phyloP scores from a whole-genome alignment of 2,797 vertebrate genomes.

The Sylvia borin region DNA sequence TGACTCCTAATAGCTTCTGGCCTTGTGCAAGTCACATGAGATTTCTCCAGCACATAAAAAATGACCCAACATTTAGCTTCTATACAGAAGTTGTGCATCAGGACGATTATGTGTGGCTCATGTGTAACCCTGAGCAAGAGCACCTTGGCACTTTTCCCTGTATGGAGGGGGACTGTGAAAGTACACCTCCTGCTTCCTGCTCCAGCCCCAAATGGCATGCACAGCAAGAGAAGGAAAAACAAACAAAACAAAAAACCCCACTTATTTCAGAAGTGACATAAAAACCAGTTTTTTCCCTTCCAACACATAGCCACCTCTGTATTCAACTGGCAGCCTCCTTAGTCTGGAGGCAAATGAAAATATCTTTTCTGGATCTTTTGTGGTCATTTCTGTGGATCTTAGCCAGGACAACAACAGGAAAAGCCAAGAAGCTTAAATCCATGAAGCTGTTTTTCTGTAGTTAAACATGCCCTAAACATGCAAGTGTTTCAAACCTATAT shows the following conservation, averaged over 20 bases:
- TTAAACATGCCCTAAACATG: not conserved
- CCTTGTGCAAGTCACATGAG: not conserved
- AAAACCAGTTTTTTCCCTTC: not conserved
- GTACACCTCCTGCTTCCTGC: not conserved
- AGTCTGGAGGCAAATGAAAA: not conserved
- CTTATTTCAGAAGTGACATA: slow-evolving; percentile 13
- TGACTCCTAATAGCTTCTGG: not conserved
- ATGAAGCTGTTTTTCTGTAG: not conserved
- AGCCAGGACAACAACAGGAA: not conserved
- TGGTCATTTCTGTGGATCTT: not conserved
- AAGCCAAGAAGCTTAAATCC: not conserved
- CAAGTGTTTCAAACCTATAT: not conserved
- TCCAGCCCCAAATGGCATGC: not conserved
- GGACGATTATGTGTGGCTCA: not conserved
- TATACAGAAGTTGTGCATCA: not conserved
- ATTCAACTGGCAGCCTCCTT: not conserved
- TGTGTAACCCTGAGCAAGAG: not conserved
- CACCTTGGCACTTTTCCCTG: not conserved
- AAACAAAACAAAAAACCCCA: not conserved
- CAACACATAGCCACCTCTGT: slow-evolving; percentile 36
- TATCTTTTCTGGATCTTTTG: not conserved
- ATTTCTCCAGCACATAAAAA: not conserved
- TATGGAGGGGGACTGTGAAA: not conserved
- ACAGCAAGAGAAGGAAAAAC: not conserved
- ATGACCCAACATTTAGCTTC: not conserved